Percentiles rank a stretch among this genome's conserved stretches.
Conservation (phyloP, 2,797 vertebrate genomes). For the Melanogrammus aeglefinus region DNA sequence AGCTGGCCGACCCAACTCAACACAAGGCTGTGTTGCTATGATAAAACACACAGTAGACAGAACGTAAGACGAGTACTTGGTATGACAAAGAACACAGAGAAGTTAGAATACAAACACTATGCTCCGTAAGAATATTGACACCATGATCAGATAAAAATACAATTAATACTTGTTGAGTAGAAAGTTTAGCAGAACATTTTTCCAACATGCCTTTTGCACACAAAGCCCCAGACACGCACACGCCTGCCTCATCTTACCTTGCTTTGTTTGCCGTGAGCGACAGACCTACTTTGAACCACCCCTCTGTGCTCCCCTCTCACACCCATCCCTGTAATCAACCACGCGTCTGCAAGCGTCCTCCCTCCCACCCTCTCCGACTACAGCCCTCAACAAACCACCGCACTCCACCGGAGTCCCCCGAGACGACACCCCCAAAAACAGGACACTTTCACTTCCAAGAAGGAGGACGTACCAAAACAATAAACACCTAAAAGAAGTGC, state of each 20-base stretch:
- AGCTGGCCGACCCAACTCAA: not conserved
- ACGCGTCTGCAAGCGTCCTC: not conserved
- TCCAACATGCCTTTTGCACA: not conserved
- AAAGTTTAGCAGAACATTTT: not conserved
- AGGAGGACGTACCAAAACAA: not conserved
- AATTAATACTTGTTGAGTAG: not conserved
- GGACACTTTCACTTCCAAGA: not conserved
- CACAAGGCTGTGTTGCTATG: not conserved
- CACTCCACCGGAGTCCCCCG: not conserved
- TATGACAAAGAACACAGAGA: not conserved
- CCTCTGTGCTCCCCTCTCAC: not conserved
- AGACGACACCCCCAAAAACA: not conserved
- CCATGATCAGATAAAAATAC: not conserved
- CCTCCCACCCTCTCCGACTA: not conserved
- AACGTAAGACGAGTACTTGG: not conserved
- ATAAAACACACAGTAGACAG: not conserved
- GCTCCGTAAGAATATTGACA: not conserved
- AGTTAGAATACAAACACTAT: not conserved
- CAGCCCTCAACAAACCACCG: not conserved
- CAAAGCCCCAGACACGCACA: not conserved
- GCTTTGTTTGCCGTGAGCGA: not conserved
- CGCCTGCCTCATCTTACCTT: not conserved
- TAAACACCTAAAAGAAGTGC: not conserved
- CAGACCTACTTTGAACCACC: not conserved
- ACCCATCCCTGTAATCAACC: not conserved